Base-by-base conservation (phyloP, 2,113 vertebrate genomes). In the Gambusia holbrooki region DNA sequence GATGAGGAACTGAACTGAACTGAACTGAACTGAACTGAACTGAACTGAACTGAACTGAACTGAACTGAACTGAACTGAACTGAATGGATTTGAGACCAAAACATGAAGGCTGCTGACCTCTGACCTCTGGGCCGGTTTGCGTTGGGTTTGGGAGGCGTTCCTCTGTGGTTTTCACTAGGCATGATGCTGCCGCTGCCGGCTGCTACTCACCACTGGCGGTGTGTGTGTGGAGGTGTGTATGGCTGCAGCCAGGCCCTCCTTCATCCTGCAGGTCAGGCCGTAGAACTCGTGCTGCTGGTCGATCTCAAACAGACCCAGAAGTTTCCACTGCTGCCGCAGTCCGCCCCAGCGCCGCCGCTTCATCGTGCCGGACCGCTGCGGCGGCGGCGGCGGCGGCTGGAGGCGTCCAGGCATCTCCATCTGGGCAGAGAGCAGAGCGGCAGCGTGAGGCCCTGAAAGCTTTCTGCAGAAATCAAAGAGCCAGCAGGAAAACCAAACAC, bases 261-360 rank as follows among this genome's bases (percentile, higher is more conserved):
- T 97, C 91, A 98, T 95, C 94, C 96, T 95, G 65, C 94, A 94
- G 0, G 94, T 95, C 69, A 96, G 84, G 25, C 51, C 28, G 77
- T 96, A 95, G 75, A 96, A 94, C 81, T 96, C 94, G 0, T 98
- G 97, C 27, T 94, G 89, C 3, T 90, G 86, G 66, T 95, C 90
- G 1, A 98, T 96, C 90, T 97, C 96, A 87, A 97, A 97, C 73
- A 98, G 84, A 19, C 97, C 97, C 27, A 96, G 78, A n/a, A 96
- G 92, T 22, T 93, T 94, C 93, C 95, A 96, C 74, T 94, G 94
- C 69, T 96, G 94, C 65, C 94, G 89, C 22, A 96, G 73, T 1
- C 92, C 91, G 74, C 93, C 94, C 84, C 97, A 94, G 62, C 91
- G 61, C 70, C 75, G 80, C 70, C 86, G 86, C 80, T 91, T 93